A percentile compares a stretch with the other conserved stretches of the same genome.
phyloP scores from a whole-genome alignment of 2,888 invertebrate genomes.

The Pandemis corylana region DNA sequence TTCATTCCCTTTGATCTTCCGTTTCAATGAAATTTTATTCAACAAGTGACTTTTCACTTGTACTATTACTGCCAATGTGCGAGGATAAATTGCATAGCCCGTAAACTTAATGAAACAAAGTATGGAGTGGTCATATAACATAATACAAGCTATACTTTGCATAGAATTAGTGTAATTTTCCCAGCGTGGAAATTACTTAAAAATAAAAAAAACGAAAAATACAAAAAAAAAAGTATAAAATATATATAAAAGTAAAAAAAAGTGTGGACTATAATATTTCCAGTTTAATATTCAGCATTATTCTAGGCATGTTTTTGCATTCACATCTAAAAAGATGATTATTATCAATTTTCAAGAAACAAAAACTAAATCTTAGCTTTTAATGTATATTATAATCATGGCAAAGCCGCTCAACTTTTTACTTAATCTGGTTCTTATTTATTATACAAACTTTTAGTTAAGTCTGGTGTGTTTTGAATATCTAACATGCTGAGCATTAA shows the following conservation, averaged over 20 bases:
- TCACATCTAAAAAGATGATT: slow-evolving; percentile 71
- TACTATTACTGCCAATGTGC: slow-evolving; percentile 81
- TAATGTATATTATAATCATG: slow-evolving; percentile 77
- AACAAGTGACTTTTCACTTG: slow-evolving; percentile 72
- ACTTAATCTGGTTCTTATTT: slow-evolving; percentile 61
- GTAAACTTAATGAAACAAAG: slow-evolving; percentile 82
- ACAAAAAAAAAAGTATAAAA: slow-evolving; percentile 56
- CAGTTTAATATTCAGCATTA: slow-evolving; percentile 86
- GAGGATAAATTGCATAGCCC: slow-evolving; percentile 84
- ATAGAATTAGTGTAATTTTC: slow-evolving; percentile 96
- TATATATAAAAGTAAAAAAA: slow-evolving; percentile 68
- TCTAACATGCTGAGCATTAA: slow-evolving; percentile 83
- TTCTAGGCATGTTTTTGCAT: slow-evolving; percentile 81
- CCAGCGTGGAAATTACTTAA: slow-evolving; percentile 87
- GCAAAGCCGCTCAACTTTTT: slow-evolving; percentile 64
- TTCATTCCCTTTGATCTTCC: slow-evolving; percentile 10
- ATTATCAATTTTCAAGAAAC: slow-evolving; percentile 67
- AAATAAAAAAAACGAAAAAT: slow-evolving; percentile 64
- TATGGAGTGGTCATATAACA: slow-evolving; percentile 84
- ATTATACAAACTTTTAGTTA: slow-evolving; percentile 59
- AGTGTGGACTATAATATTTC: slow-evolving; percentile 80
- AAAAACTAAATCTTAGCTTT: slow-evolving; percentile 75
- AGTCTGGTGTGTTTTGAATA: slow-evolving; percentile 73
- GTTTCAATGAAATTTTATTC: slow-evolving; percentile 43
- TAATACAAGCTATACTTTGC: slow-evolving; percentile 96